phyloP scores from a whole-genome alignment of 1,140 invertebrate species.

The Nixonia krombeini region DNA sequence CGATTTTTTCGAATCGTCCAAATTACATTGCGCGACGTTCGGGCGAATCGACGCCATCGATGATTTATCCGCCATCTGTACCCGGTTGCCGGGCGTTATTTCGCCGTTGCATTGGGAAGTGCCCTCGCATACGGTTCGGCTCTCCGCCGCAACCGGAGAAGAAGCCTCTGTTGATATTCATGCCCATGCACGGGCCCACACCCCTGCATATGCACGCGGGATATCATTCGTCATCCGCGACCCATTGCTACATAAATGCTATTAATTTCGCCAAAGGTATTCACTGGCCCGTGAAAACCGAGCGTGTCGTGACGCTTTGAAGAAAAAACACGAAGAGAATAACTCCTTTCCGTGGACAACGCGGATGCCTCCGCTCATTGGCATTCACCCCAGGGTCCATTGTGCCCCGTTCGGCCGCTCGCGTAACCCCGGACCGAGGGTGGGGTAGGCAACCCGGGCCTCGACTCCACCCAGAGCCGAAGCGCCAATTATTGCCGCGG shows the following conservation, averaged over 20 bases:
- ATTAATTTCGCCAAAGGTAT: conserved; percentile 68
- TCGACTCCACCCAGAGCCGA: conserved; percentile 39
- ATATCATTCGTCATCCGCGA: conserved; percentile 48
- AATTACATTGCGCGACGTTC: too few relatives aligned
- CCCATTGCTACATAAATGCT: conserved; percentile 60
- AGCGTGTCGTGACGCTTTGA: conserved; percentile 33
- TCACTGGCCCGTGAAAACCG: conserved; percentile 64
- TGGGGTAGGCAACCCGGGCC: conserved; percentile 15
- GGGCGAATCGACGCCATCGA: too few relatives aligned
- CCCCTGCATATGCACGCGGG: conserved; percentile 52
- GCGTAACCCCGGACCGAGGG: conserved; percentile 9
- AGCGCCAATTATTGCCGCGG: conserved; percentile 38
- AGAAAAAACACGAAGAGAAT: conserved; percentile 47
- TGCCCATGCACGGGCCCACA: conserved; percentile 45
- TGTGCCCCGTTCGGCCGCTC: conserved; percentile 53
- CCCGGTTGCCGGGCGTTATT: too few relatives aligned
- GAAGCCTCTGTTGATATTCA: conserved; percentile 47
- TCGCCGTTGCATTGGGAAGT: too few relatives aligned
- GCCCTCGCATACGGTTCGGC: too few relatives aligned
- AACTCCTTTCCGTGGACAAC: conserved; percentile 15
- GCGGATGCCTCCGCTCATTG: conserved; percentile 52
- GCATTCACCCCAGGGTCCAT: conserved; percentile 60
- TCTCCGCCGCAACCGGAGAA: too few relatives aligned
- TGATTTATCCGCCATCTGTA: too few relatives aligned
- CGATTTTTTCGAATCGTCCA: too few relatives aligned